Evolutionary conservation across 2,113 vertebrate genomes (phyloP).

Genomic region (Sprattus sprattus): DNA sequence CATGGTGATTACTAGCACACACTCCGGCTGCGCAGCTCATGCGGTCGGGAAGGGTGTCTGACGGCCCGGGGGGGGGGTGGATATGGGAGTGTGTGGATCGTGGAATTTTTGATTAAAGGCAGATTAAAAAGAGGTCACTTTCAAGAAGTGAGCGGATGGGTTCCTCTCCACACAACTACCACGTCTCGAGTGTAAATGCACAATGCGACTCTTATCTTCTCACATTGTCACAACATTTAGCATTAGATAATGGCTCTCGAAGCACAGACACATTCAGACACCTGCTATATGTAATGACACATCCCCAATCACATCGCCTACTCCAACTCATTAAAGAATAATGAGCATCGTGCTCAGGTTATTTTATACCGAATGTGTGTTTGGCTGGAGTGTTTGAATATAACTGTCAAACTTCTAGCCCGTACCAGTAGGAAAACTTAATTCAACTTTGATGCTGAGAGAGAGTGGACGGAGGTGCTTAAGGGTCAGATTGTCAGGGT

Average conservation of each 20-base stretch:
- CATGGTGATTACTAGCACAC: not conserved
- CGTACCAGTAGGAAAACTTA: not conserved
- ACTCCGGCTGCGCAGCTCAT: not conserved
- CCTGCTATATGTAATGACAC: not conserved
- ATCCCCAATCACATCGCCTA: not conserved
- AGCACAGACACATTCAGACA: not conserved
- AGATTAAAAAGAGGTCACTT: not conserved
- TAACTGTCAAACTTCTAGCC: not conserved
- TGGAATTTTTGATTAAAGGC: constrained; percentile 3
- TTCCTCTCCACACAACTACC: not conserved
- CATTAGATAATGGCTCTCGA: not conserved
- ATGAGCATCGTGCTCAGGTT: not conserved
- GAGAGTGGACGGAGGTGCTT: not conserved
- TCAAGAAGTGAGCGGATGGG: not conserved
- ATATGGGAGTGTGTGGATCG: not conserved
- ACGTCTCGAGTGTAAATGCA: not conserved
- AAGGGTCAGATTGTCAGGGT: not conserved
- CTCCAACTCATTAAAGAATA: not conserved
- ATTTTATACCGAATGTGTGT: not conserved
- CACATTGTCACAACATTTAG: not conserved
- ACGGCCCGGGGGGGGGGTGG: not conserved
- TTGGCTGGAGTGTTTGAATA: not conserved
- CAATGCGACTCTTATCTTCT: not conserved
- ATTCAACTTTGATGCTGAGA: not conserved
- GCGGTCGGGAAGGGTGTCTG: not conserved